Conservation (phyloP, 2,888 invertebrate genomes). For the Spatulosminthurus flaviceps region DNA sequence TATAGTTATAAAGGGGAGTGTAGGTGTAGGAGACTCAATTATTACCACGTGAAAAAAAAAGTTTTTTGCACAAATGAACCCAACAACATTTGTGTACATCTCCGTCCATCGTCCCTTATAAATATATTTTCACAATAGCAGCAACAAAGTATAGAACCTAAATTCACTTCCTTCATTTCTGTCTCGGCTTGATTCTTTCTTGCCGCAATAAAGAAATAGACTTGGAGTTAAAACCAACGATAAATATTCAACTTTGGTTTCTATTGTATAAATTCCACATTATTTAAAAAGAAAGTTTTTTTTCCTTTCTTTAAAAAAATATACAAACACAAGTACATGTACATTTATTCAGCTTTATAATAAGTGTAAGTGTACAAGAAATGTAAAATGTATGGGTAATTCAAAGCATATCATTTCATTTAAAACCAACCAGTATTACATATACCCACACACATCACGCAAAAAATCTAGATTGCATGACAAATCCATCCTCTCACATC, state of each 20-base stretch:
- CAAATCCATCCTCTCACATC: not conserved
- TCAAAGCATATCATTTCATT: too few species aligned
- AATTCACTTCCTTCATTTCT: not conserved
- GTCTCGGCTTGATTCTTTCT: not conserved
- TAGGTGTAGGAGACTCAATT: too few species aligned
- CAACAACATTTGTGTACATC: too few species aligned
- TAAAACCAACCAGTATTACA: not conserved
- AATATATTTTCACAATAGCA: too few species aligned
- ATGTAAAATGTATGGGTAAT: too few species aligned
- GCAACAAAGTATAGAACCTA: too few species aligned
- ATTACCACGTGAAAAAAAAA: too few species aligned
- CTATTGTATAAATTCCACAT: not conserved
- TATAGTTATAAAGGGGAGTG: too few species aligned
- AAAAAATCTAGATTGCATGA: constrained; percentile 18
- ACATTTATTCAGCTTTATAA: not conserved
- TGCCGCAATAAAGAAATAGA: too few species aligned
- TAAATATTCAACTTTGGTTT: not conserved
- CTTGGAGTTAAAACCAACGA: constrained; percentile 2
- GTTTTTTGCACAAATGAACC: too few species aligned
- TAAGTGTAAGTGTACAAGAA: too few species aligned
- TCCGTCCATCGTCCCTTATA: too few species aligned
- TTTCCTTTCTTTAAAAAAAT: not conserved
- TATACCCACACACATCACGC: not conserved
- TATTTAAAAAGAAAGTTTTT: constrained; percentile 4
- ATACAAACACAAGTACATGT: not conserved